A percentile compares a stretch with the other conserved stretches of the same genome.
phyloP scores from a whole-genome alignment of 2,113 vertebrate genomes.

The Onychostruthus taczanowskii region DNA sequence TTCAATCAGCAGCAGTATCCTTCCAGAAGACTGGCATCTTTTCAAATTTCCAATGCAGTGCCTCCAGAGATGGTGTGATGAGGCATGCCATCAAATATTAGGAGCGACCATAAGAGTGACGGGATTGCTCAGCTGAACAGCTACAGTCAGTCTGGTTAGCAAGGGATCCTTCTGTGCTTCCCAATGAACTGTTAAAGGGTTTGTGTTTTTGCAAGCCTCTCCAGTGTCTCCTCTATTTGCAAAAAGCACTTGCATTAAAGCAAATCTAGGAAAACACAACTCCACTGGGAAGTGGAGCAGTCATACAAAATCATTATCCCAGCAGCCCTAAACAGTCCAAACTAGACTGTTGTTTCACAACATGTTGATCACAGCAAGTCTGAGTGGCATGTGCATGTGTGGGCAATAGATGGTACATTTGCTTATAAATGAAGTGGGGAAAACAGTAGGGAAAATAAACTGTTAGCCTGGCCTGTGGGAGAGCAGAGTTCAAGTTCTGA shows the following conservation, averaged over 20 bases:
- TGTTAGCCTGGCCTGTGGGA: background rate
- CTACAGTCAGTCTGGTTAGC: constrained; percentile 3
- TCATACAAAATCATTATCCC: constrained; percentile 15
- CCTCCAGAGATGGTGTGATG: background rate
- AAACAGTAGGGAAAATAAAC: background rate
- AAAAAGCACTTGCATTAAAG: constrained; percentile 14
- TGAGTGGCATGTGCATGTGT: background rate
- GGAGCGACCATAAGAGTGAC: background rate
- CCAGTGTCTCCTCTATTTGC: background rate
- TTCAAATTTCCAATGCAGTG: background rate
- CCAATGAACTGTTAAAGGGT: background rate
- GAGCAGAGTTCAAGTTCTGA: background rate
- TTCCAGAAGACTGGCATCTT: background rate
- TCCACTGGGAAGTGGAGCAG: background rate
- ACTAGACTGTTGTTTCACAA: constrained; percentile 25
- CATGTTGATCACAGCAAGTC: constrained; percentile 26
- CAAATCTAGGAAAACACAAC: constrained; percentile 8
- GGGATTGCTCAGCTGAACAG: background rate
- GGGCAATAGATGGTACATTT: background rate
- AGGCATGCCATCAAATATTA: constrained; percentile 31
- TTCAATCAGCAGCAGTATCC: background rate
- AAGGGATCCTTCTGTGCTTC: constrained; percentile 10
- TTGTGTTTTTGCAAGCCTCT: background rate
- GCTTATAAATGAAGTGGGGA: constrained; percentile 41
- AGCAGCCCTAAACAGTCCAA: constrained; percentile 12